Evolutionary conservation across 2,797 vertebrate genomes (phyloP).

Genomic region (Lagodon rhomboides): DNA sequence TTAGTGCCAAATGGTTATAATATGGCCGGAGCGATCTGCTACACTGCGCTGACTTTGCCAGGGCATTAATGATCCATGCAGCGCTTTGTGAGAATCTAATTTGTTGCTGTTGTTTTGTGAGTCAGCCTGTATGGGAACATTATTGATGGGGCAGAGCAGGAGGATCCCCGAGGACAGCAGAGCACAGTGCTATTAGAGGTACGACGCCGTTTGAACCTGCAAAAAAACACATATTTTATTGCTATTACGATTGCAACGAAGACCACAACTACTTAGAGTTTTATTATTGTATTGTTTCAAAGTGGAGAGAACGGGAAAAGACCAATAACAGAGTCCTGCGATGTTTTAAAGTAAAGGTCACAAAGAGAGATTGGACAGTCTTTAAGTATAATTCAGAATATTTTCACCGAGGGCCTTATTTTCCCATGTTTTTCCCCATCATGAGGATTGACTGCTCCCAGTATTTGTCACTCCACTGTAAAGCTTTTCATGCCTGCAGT

Average conservation of each 20-base stretch:
- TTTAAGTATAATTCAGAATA: slow-evolving; percentile 17
- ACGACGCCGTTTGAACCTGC: slow-evolving; percentile 12
- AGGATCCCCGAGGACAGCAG: slow-evolving; percentile 46
- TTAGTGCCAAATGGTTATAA: slow-evolving; percentile 29
- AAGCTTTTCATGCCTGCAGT: slow-evolving; percentile 39
- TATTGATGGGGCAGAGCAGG: slow-evolving; percentile 61
- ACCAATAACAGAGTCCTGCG: neutral
- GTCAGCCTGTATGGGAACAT: slow-evolving; percentile 32
- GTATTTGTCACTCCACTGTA: slow-evolving; percentile 31
- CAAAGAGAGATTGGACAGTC: neutral
- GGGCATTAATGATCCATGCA: slow-evolving; percentile 60
- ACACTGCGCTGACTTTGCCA: slow-evolving; percentile 21
- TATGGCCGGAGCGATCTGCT: slow-evolving; percentile 26
- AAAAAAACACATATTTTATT: slow-evolving; percentile 26
- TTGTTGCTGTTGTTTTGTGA: slow-evolving; percentile 62
- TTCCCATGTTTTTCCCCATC: neutral
- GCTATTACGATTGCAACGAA: neutral
- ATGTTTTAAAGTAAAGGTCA: slow-evolving; percentile 11
- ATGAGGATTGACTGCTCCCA: slow-evolving; percentile 19
- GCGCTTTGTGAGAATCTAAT: slow-evolving; percentile 61
- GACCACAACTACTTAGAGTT: neutral
- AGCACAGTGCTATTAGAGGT: slow-evolving; percentile 24
- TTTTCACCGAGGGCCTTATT: slow-evolving; percentile 1
- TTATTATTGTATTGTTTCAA: neutral
- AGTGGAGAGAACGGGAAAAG: neutral